Percentiles rank a stretch among this genome's conserved stretches.
Evolutionary conservation across 2,113 vertebrate species (phyloP).

Genomic region (Crotalus horridus): DNA sequence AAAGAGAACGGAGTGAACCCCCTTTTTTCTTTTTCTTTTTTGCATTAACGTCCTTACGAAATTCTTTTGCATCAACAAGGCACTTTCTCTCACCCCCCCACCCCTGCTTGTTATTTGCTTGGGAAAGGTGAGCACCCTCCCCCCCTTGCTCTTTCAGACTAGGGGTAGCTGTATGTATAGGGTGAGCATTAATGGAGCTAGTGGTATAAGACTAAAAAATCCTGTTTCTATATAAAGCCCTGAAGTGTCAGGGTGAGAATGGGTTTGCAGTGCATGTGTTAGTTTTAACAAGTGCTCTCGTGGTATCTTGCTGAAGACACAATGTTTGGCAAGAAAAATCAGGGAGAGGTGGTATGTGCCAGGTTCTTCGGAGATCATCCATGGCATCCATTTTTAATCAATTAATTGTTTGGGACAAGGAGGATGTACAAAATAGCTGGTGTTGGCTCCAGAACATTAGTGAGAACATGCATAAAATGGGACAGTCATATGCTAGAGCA

Average conservation of each 20-base stretch:
- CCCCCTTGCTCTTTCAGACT: slow-evolving; percentile 37
- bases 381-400: slow-evolving; percentile 2
- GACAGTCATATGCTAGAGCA: no score
- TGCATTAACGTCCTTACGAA: slow-evolving; percentile 31
- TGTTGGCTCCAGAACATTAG: neutral
- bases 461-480: neutral
- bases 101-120: slow-evolving; percentile 30
- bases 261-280: slow-evolving; percentile 73
- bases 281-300: slow-evolving; percentile 79
- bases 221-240: slow-evolving; percentile 80
- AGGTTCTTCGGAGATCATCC: neutral
- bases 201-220: slow-evolving; percentile 80
- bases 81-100: slow-evolving; percentile 28
- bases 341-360: neutral
- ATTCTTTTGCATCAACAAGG: slow-evolving; percentile 35
- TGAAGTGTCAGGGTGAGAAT: slow-evolving; percentile 76
- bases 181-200: slow-evolving; percentile 63
- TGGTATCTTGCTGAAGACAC: slow-evolving; percentile 65
- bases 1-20: neutral
- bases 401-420: neutral
- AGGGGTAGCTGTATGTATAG: slow-evolving; percentile 45
- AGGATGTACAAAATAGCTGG: neutral
- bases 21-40: neutral
- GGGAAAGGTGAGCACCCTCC: slow-evolving; percentile 29
- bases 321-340: slow-evolving; percentile 34